These are phyloP conservation scores for Microcebus jonahi DNA, from an alignment of 2,113 vertebrate genomes.

Conservation along the genomic window DNA sequence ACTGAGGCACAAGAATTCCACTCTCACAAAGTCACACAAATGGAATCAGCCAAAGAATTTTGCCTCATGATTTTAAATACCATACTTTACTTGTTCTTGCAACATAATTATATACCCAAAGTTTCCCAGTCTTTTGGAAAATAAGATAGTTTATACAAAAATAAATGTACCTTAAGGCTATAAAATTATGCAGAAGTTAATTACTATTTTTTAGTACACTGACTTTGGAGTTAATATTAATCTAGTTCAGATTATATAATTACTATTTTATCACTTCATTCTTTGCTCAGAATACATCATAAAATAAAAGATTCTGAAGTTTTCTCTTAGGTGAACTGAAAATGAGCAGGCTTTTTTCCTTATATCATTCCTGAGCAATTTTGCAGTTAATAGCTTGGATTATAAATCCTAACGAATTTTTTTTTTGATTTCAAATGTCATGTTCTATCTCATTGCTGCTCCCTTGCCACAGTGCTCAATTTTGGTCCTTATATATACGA, in stretches of 20 bases:
- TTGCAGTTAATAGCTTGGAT: not conserved
- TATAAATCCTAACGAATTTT: not conserved
- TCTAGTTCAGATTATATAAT: not conserved
- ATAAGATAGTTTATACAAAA: not conserved
- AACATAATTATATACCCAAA: not conserved
- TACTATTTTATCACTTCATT: constrained; percentile 16
- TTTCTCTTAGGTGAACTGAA: not conserved
- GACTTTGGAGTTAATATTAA: constrained; percentile 40
- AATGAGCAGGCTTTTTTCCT: not conserved
- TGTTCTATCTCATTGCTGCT: not conserved
- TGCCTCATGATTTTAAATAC: not conserved
- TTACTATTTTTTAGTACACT: constrained; percentile 37
- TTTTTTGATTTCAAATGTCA: not conserved
- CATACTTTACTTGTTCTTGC: not conserved
- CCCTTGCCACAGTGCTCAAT: not conserved
- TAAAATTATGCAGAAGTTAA: not conserved
- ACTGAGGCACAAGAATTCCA: not conserved
- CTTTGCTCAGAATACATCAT: not conserved
- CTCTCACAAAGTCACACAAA: not conserved
- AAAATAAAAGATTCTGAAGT: not conserved
- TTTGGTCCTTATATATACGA: not conserved
- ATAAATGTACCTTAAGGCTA: not conserved
- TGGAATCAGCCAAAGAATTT: not conserved
- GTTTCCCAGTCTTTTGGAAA: constrained; percentile 28
- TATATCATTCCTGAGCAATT: not conserved